Base-by-base conservation (phyloP, 2,888 invertebrate species). In the Strigamia transsilvanica region DNA sequence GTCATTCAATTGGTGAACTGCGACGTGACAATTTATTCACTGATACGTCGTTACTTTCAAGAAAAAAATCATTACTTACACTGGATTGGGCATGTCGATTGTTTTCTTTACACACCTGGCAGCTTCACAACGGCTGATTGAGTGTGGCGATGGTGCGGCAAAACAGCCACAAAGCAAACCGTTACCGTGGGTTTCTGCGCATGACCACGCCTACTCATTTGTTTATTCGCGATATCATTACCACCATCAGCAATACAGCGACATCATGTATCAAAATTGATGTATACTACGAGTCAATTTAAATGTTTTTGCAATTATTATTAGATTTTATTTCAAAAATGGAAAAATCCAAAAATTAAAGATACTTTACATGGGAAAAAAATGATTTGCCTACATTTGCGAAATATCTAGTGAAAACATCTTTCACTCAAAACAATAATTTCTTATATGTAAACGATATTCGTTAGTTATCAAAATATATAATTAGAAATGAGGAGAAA, bases 261-360 rank as follows among this genome's bases (percentile, higher is more conserved):
- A 12, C 73, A 73, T 32, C 73, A 32, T 13, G 73, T 73, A 27
- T 32, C 27, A n/a, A 73, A 73, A 56, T 56, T 18, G 18, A 56
- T 56, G 4, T 1, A n/a, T 15, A 18, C n/a, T 18, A 56, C 4
- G 2, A 56, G 15, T 9, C 46, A n/a, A n/a, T 13, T 13, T 46
- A 46, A n/a, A n/a, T 42, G 15, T n/a, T 46, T 46, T 56, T 56
- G 56, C n/a, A 73, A 27, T 73, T 73, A 32, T 27, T 73, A 73
- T 51, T 51, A 51, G 38, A 7, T 56, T 73, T 73, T 73, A 73
- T 73, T 73, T 73, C 73, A 73, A 73, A 73, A 73, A 73, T 73
- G 73, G 32, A 73, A 73, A 73, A 32, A 32, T 73, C 27, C 73
- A 32, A 73, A 73, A 32, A 27, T 73, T 73, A 15, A 73, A 15